Percentiles rank a stretch among this genome's conserved stretches.
phyloP scores from a whole-genome alignment of 2,888 invertebrate species.

The Parnassius smintheus region DNA sequence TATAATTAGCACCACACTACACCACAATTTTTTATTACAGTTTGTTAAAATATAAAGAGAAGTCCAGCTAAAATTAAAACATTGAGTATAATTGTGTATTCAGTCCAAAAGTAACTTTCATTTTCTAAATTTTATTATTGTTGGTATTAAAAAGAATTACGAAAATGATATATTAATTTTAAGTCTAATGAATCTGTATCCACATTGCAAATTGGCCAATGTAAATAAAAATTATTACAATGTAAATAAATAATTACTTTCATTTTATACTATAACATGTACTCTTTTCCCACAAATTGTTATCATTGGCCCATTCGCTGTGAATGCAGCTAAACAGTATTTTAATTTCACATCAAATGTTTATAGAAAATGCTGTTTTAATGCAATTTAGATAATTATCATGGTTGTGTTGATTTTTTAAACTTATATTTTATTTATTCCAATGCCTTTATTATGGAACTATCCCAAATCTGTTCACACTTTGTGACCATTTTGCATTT shows the following conservation, averaged over 20 bases:
- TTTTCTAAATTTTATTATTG: constrained; percentile 25
- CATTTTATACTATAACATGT: too few species aligned
- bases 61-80: constrained; percentile 10
- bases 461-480: neutral
- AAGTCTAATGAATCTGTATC: constrained; percentile 11
- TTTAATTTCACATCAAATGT: constrained; percentile 31
- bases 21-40: constrained; percentile 31
- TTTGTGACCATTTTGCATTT: neutral
- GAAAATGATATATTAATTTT: constrained; percentile 13
- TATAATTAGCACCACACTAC: constrained; percentile 39
- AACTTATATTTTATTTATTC: constrained; percentile 75
- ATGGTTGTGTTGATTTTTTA: constrained; percentile 78
- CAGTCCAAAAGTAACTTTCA: constrained; percentile 12
- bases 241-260: too few species aligned
- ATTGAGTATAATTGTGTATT: neutral
- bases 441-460: constrained; percentile 42
- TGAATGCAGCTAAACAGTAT: constrained; percentile 26
- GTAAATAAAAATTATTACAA: neutral
- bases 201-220: constrained; percentile 21
- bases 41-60: constrained; percentile 17
- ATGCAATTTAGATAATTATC: constrained; percentile 57
- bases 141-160: constrained; percentile 24
- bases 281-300: too few species aligned
- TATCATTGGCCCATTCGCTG: constrained; percentile 15
- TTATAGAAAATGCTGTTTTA: constrained; percentile 51